Conservation (phyloP, 1,140 invertebrate genomes). For the Habropoda laboriosa region DNA sequence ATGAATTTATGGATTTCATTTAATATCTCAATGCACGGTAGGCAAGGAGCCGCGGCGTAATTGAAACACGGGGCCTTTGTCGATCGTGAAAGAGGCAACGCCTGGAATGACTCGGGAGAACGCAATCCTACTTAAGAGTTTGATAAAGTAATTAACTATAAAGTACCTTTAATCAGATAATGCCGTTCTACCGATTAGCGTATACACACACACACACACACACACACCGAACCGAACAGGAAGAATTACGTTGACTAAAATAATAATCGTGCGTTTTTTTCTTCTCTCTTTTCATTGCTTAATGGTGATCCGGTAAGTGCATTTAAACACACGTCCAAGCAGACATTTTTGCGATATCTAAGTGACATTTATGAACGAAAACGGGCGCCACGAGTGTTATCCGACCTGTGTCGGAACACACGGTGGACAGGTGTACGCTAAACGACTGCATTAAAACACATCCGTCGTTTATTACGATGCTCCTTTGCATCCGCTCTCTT, state of each 20-base stretch:
- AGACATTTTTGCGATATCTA: neutral
- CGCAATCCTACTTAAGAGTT: conserved; percentile 62
- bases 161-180: conserved; percentile 62
- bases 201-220: too few species aligned
- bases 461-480: neutral
- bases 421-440: conserved; percentile 35
- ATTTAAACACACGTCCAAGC: neutral
- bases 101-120: conserved; percentile 46
- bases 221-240: too few species aligned
- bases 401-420: conserved; percentile 17
- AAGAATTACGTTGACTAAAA: conserved; percentile 3
- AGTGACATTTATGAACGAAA: conserved; percentile 15
- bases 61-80: conserved; percentile 65
- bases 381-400: neutral
- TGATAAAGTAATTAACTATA: conserved; percentile 69
- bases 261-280: too few species aligned
- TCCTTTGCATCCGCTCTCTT: neutral
- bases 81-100: conserved; percentile 61
- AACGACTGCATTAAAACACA: conserved; percentile 31
- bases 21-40: conserved; percentile 66
- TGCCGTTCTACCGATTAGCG: conserved; percentile 42
- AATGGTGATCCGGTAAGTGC: conserved; percentile 5
- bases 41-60: conserved; percentile 53
- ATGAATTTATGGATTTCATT: conserved; percentile 71
- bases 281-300: conserved; percentile 48